Conservation (phyloP, 2,797 vertebrate species). For the Prionace glauca region DNA sequence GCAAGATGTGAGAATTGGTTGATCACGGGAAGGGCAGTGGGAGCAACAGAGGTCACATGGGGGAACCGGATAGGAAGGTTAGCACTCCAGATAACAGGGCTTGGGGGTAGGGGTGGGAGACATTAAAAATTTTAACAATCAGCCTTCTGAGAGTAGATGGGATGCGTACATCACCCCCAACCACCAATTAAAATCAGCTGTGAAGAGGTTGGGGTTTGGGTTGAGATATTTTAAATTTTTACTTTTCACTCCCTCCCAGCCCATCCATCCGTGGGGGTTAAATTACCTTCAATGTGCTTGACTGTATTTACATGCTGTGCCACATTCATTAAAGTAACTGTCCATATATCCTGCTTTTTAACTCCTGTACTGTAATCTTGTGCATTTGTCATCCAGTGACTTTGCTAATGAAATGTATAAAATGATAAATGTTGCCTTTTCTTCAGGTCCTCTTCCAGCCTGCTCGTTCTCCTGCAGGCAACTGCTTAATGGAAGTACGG, state of each 20-base stretch:
- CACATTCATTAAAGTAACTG: not conserved
- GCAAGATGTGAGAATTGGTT: not conserved
- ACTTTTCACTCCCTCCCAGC: no score
- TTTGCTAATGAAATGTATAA: not conserved
- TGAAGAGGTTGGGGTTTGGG: no score
- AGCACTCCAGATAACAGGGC: not conserved
- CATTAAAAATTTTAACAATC: no score
- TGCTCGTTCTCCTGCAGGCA: not conserved
- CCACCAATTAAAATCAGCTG: no score
- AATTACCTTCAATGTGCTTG: not conserved
- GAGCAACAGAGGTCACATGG: not conserved
- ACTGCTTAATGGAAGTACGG: not conserved
- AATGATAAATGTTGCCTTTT: not conserved
- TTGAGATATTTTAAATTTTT: no score
- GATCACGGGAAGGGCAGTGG: not conserved
- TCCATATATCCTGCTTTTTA: not conserved
- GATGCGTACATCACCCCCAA: no score
- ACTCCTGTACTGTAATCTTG: not conserved
- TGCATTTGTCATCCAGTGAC: not conserved
- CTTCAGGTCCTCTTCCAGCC: not conserved
- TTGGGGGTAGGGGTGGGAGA: no score
- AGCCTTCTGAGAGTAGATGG: no score
- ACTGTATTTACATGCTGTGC: not conserved
- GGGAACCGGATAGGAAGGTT: not conserved
- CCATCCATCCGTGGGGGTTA: no score